Conservation (phyloP, 1,140 invertebrate genomes). For the Dolichoris vasculosae region DNA sequence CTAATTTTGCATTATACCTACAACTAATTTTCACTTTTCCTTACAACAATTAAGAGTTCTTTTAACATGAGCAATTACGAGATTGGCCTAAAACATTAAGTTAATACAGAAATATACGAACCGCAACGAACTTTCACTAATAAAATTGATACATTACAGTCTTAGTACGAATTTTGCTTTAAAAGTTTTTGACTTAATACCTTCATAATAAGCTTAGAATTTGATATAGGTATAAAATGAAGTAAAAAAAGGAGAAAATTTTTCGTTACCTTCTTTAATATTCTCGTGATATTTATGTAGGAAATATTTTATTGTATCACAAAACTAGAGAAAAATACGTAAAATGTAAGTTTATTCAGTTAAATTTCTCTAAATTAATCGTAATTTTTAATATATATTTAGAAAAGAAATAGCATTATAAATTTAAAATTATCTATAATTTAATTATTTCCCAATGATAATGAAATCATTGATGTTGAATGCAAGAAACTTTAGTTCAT, state of each 20-base stretch:
- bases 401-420: no score
- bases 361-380: no score
- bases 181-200: slow-evolving; percentile 31
- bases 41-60: slow-evolving; percentile 38
- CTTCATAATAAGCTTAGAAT: slow-evolving; percentile 24
- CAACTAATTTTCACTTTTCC: neutral
- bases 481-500: no score
- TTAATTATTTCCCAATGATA: no score
- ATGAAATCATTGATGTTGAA: no score
- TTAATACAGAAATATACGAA: slow-evolving; percentile 21
- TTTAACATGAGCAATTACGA: slow-evolving; percentile 42
- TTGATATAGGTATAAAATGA: slow-evolving; percentile 4
- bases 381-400: no score
- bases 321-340: no score
- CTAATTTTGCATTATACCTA: neutral
- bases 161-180: slow-evolving; percentile 2
- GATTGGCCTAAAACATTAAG: slow-evolving; percentile 26
- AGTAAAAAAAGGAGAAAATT: slow-evolving; percentile 13
- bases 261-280: neutral
- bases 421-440: no score
- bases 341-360: no score
- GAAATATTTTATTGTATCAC: no score
- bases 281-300: no score
- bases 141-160: slow-evolving; percentile 53
- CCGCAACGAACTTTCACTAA: slow-evolving; percentile 29